Conservation (phyloP, 2,888 invertebrate genomes). For the Thera obeliscata region DNA sequence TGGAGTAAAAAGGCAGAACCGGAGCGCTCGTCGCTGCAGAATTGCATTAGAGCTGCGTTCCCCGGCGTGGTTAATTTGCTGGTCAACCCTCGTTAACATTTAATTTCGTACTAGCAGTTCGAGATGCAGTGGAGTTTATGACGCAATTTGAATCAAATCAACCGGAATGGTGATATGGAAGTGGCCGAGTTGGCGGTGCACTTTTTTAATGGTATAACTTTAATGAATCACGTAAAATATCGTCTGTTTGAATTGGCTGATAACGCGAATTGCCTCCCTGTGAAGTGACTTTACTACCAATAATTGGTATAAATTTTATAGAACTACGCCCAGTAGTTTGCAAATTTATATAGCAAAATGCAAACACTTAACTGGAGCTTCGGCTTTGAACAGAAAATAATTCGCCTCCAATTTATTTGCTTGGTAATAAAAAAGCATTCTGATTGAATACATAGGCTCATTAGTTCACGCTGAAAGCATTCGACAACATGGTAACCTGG, state of each 20-base stretch:
- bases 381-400: background rate
- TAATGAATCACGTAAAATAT: constrained; percentile 19
- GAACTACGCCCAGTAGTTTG: background rate
- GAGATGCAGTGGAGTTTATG: constrained; percentile 39
- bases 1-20: constrained; percentile 12
- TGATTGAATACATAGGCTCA: background rate
- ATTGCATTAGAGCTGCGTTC: constrained; percentile 60
- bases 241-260: background rate
- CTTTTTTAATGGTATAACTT: constrained; percentile 17
- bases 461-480: background rate
- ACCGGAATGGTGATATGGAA: constrained; percentile 28
- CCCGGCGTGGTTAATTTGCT: constrained; percentile 62
- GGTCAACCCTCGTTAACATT: constrained; percentile 64
- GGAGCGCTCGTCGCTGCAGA: constrained; percentile 30
- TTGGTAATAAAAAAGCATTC: background rate
- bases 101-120: constrained; percentile 53
- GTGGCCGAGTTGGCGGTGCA: constrained; percentile 19
- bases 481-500: background rate
- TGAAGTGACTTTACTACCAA: background rate
- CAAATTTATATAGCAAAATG: background rate
- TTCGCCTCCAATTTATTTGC: background rate
- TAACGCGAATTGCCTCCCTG: constrained; percentile 5
- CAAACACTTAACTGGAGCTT: background rate
- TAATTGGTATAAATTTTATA: background rate
- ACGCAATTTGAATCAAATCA: constrained; percentile 39